phyloP scores from a whole-genome alignment of 2,888 invertebrate genomes.

The Lochmaea capreae region DNA sequence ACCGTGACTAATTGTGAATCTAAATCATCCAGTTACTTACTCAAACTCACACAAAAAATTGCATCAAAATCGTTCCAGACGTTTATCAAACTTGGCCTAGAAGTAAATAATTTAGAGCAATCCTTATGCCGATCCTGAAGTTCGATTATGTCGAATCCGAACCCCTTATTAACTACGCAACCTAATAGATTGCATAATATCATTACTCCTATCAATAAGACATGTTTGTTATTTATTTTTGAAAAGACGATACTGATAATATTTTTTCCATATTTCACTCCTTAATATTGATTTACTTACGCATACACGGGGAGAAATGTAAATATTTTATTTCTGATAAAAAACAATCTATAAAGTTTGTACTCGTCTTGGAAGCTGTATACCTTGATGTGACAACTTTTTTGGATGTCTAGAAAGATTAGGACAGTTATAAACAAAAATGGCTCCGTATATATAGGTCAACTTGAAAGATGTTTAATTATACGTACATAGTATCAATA shows the following conservation, averaged over 20 bases:
- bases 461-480: too few relatives aligned
- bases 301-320: conserved; percentile 24
- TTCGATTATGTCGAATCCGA: not conserved
- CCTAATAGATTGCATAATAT: conserved; percentile 35
- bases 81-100: too few relatives aligned
- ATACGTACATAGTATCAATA: too few relatives aligned
- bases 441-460: not conserved
- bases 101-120: not conserved
- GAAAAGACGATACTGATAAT: conserved; percentile 44
- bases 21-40: too few relatives aligned
- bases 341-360: conserved; percentile 29
- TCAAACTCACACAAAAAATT: too few relatives aligned
- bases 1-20: too few relatives aligned
- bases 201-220: conserved; percentile 32
- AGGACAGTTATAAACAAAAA: conserved; percentile 18
- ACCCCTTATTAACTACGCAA: conserved; percentile 1
- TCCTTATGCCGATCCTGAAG: not conserved
- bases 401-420: conserved; percentile 1
- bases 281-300: conserved; percentile 40
- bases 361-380: conserved; percentile 20
- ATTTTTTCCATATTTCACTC: conserved; percentile 35
- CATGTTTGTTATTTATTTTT: conserved; percentile 45
- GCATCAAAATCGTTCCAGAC: too few relatives aligned
- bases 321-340: conserved; percentile 41
- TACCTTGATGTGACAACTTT: conserved; percentile 20